phyloP scores from a whole-genome alignment of 2,888 invertebrate genomes.

The Lingula anatina region DNA sequence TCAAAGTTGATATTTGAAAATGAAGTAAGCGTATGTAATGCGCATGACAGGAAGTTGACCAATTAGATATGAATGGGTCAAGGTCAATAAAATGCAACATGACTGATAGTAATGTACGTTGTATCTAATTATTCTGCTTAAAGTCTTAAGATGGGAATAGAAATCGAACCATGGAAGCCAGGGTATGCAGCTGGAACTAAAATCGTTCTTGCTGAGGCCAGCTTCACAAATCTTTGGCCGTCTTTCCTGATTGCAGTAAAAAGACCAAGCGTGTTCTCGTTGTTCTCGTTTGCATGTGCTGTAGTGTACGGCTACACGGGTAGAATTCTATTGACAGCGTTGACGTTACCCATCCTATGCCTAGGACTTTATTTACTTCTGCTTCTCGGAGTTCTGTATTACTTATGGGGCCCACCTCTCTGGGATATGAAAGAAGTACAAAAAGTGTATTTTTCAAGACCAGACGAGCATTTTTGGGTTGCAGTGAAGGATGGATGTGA shows the following conservation, averaged over 20 bases:
- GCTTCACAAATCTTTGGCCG: slow-evolving; percentile 15
- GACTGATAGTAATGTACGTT: no score
- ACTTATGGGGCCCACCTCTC: slow-evolving; percentile 16
- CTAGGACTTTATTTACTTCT: slow-evolving; percentile 7
- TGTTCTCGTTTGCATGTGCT: slow-evolving; percentile 3
- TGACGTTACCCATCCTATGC: slow-evolving; percentile 1
- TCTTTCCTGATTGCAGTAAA: slow-evolving; percentile 11
- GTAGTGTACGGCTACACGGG: slow-evolving; percentile 1
- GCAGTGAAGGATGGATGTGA: slow-evolving; percentile 13
- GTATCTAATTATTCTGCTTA: no score
- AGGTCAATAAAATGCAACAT: no score
- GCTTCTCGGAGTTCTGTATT: slow-evolving; percentile 10
- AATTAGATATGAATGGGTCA: no score
- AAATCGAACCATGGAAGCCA: slow-evolving; percentile 14
- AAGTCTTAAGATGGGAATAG: neutral
- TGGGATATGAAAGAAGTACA: slow-evolving; percentile 14
- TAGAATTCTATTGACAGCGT: neutral
- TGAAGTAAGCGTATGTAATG: no score
- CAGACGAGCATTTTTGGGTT: slow-evolving; percentile 17
- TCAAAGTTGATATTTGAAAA: no score
- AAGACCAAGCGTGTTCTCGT: slow-evolving; percentile 2
- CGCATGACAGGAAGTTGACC: no score
- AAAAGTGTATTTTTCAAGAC: slow-evolving; percentile 10
- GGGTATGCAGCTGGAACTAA: slow-evolving; percentile 10
- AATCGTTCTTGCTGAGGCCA: slow-evolving; percentile 15